These are phyloP conservation scores for Polymixis lichenea DNA, from an alignment of 2,888 invertebrate species.

Conservation along the genomic window DNA sequence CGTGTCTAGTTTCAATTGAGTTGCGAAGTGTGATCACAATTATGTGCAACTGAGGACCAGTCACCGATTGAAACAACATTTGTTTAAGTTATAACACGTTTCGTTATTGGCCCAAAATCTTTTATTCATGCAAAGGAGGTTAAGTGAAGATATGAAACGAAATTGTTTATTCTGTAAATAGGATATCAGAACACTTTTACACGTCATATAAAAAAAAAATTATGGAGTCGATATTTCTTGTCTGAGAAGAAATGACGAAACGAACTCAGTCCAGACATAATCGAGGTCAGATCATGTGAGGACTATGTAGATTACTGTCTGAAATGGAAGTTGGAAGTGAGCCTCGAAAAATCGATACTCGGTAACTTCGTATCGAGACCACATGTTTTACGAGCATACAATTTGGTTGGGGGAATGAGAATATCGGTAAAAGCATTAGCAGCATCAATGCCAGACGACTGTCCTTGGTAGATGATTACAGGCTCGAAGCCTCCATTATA, in stretches of 20 bases:
- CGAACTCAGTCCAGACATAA: too few species aligned
- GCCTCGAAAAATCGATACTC: background rate
- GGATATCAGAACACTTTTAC: too few species aligned
- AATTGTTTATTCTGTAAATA: background rate
- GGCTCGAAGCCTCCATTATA: conserved; percentile 14
- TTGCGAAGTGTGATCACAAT: conserved; percentile 13
- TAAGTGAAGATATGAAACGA: background rate
- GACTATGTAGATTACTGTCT: background rate
- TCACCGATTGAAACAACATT: conserved; percentile 2
- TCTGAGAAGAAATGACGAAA: too few species aligned
- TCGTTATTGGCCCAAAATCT: background rate
- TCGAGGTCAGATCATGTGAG: background rate
- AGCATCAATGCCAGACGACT: conserved; percentile 25
- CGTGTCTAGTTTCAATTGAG: conserved; percentile 48
- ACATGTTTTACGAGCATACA: conserved; percentile 1
- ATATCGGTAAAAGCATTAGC: conserved; percentile 38
- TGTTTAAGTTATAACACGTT: background rate
- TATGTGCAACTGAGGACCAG: conserved; percentile 18
- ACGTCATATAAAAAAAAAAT: too few species aligned
- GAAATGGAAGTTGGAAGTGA: background rate
- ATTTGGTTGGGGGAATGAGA: background rate
- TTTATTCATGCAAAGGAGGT: background rate
- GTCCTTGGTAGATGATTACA: conserved; percentile 24
- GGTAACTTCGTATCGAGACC: background rate
- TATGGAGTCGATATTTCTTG: too few species aligned